Evolutionary conservation across 2,113 vertebrate species (phyloP).

Genomic region (Sciurus niger): DNA sequence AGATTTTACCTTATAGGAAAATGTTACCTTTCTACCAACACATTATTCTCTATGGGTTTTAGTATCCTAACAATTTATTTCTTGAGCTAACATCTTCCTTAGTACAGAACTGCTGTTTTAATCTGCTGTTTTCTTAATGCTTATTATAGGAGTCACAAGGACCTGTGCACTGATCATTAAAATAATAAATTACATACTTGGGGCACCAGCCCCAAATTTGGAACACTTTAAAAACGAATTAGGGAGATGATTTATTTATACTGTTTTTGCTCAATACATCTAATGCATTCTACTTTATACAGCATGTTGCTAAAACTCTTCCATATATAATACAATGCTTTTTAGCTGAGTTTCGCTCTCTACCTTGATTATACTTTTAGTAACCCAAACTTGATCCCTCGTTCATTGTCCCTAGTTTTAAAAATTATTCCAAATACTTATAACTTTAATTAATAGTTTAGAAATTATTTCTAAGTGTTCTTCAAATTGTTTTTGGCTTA

Average conservation of each 20-base stretch:
- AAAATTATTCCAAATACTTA: neutral
- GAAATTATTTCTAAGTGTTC: neutral
- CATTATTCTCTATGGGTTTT: neutral
- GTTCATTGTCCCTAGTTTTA: neutral
- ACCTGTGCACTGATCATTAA: neutral
- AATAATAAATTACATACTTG: slow-evolving; percentile 49
- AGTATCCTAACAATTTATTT: slow-evolving; percentile 35
- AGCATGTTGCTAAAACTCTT: neutral
- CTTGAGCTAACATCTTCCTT: neutral
- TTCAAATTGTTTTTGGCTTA: neutral
- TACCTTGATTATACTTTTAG: neutral
- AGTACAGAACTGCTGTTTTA: neutral
- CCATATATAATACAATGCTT: neutral
- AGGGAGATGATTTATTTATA: slow-evolving; percentile 43
- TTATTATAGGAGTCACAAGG: slow-evolving; percentile 28
- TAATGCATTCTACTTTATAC: slow-evolving; percentile 34
- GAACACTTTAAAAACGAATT: slow-evolving; percentile 55
- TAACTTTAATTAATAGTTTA: neutral
- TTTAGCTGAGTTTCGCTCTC: slow-evolving; percentile 36
- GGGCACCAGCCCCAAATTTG: neutral
- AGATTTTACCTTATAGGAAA: slow-evolving; percentile 57
- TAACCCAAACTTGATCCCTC: neutral
- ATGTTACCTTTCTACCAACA: slow-evolving; percentile 29
- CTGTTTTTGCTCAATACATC: neutral
- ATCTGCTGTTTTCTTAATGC: slow-evolving; percentile 44